phyloP scores from a whole-genome alignment of 2,888 invertebrate genomes.

The Sussaba pulchella region DNA sequence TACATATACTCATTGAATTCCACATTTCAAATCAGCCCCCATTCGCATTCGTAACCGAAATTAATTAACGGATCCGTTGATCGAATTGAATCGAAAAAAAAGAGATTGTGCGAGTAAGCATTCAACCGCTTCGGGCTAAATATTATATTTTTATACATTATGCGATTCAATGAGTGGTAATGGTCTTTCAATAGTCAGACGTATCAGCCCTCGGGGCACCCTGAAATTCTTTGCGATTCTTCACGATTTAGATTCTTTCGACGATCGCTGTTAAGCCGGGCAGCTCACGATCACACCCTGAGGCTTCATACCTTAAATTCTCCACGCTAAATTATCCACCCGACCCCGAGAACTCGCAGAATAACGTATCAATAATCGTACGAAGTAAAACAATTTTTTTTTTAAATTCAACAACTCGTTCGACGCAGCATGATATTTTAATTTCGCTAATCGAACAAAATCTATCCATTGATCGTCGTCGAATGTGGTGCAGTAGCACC shows the following conservation, averaged over 20 bases:
- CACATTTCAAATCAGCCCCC: too few relatives aligned
- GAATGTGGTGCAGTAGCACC: conserved; percentile 25
- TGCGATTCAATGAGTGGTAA: conserved; percentile 43
- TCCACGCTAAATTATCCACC: conserved; percentile 4
- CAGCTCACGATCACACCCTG: background rate
- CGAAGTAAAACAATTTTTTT: conserved; percentile 1
- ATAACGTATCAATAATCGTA: background rate
- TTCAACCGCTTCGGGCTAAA: conserved; percentile 11
- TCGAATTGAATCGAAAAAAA: background rate
- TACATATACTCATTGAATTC: background rate
- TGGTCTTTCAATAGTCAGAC: conserved; percentile 36
- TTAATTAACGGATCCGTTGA: background rate
- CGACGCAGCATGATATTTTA: background rate
- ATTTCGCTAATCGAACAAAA: conserved; percentile 11
- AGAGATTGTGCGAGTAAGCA: conserved; percentile 16
- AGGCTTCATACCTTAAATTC: conserved; percentile 2
- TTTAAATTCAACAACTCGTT: background rate
- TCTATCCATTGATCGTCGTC: conserved; percentile 43
- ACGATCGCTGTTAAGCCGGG: background rate
- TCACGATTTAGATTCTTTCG: conserved; percentile 10
- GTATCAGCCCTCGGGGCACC: conserved; percentile 15
- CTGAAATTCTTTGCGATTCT: conserved; percentile 6
- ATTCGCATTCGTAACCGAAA: background rate
- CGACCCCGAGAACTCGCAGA: background rate
- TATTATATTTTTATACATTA: background rate